A percentile compares a stretch with the other conserved stretches of the same genome.
Evolutionary conservation across 2,888 invertebrate genomes (phyloP).

Genomic region (Dynastes maya): DNA sequence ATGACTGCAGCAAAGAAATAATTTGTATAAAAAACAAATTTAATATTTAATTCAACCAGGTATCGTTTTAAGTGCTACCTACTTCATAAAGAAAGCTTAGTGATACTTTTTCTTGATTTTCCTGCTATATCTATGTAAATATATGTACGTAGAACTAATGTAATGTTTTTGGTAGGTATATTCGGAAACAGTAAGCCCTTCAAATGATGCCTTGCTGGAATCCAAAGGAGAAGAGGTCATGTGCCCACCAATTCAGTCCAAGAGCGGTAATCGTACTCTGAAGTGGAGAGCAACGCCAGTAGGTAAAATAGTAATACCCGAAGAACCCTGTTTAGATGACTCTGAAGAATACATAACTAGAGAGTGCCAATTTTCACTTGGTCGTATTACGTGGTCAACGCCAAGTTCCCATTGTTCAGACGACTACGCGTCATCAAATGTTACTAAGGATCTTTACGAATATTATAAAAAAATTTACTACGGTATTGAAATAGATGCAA

Average conservation of each 20-base stretch:
- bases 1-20: too few relatives aligned
- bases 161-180: neutral
- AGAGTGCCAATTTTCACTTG: neutral
- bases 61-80: too few relatives aligned
- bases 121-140: too few relatives aligned
- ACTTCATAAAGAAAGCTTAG: too few relatives aligned
- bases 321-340: constrained; percentile 4
- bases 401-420: neutral
- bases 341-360: neutral
- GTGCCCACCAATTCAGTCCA: neutral
- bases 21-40: too few relatives aligned
- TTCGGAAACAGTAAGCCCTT: neutral
- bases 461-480: neutral
- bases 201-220: neutral
- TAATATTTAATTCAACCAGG: too few relatives aligned
- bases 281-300: constrained; percentile 9
- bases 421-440: neutral
- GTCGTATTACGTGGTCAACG: neutral
- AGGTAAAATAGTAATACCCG: neutral
- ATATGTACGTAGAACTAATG: neutral
- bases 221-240: neutral
- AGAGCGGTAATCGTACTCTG: neutral
- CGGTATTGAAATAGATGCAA: neutral
- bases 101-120: too few relatives aligned
- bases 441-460: constrained; percentile 6